Percentiles rank a stretch among this genome's conserved stretches.
These are phyloP conservation scores for Sitodiplosis mosellana DNA, from an alignment of 1,140 invertebrate genomes.

Conservation along the genomic window DNA sequence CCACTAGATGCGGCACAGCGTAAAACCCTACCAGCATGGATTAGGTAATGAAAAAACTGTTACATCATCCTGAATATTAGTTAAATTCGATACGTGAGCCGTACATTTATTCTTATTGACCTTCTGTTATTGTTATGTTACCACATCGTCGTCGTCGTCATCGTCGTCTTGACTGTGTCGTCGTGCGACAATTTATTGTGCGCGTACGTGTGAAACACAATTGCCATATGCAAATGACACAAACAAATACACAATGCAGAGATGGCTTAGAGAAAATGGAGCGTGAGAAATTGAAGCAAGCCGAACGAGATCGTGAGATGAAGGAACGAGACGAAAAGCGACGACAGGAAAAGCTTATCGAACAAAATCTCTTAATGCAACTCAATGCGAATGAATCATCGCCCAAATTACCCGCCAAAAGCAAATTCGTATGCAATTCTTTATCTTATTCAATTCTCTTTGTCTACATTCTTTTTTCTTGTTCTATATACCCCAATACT, in stretches of 20 bases:
- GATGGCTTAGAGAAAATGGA: conserved; percentile 90
- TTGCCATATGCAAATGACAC: not conserved
- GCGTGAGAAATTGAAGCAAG: conserved; percentile 74
- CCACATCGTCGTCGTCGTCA: not conserved
- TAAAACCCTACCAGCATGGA: conserved; percentile 86
- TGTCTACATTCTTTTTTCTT: no score
- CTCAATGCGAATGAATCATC: conserved; percentile 23
- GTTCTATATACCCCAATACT: no score
- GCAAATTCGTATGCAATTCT: conserved; percentile 58
- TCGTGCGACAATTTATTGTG: no score
- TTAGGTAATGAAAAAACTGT: conserved; percentile 29
- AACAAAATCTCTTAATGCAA: conserved; percentile 37
- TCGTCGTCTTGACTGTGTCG: no score
- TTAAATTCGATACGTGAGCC: no score
- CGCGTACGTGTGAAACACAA: no score
- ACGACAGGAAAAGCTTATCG: conserved; percentile 39
- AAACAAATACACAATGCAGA: conserved; percentile 5
- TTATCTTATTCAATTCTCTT: not conserved
- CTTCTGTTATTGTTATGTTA: no score
- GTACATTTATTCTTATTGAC: no score
- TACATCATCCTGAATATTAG: not conserved
- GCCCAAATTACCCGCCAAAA: conserved; percentile 39
- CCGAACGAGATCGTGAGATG: conserved; percentile 56
- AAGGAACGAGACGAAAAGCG: conserved; percentile 40
- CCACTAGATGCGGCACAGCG: conserved; percentile 71